Conservation (phyloP, 1,140 invertebrate genomes). For the Drosophila subobscura region DNA sequence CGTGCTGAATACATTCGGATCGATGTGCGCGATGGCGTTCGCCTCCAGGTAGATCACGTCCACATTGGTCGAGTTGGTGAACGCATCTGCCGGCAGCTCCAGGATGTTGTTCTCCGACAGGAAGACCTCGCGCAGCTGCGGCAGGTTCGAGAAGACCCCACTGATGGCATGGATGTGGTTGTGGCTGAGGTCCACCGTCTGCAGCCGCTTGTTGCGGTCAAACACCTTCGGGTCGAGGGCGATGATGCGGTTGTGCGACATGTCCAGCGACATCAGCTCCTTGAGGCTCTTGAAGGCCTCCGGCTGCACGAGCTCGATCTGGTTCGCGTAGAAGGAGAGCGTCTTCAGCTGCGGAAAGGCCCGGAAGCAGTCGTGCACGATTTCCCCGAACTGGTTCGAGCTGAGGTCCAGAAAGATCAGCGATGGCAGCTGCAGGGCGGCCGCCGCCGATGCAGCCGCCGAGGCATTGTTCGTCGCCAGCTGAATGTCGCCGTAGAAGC, state of each 20-base stretch:
- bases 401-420: slow-evolving; percentile 92
- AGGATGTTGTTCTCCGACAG: slow-evolving; percentile 96
- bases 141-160: slow-evolving; percentile 91
- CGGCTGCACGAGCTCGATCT: slow-evolving; percentile 90
- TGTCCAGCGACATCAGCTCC: slow-evolving; percentile 92
- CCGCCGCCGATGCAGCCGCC: slow-evolving; percentile 55
- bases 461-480: slow-evolving; percentile 82
- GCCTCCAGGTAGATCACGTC: slow-evolving; percentile 94
- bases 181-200: slow-evolving; percentile 93
- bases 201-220: slow-evolving; percentile 88
- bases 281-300: slow-evolving; percentile 89
- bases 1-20: slow-evolving; percentile 89
- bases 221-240: slow-evolving; percentile 89
- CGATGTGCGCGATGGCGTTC: slow-evolving; percentile 92
- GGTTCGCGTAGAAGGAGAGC: slow-evolving; percentile 92
- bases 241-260: slow-evolving; percentile 94
- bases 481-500: slow-evolving; percentile 78
- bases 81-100: slow-evolving; percentile 91
- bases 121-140: slow-evolving; percentile 91
- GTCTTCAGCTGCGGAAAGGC: slow-evolving; percentile 91
- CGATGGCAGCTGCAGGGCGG: slow-evolving; percentile 86
- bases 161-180: slow-evolving; percentile 94
- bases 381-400: slow-evolving; percentile 91
- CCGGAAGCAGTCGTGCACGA: slow-evolving; percentile 90
- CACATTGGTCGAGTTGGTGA: slow-evolving; percentile 90